Base-by-base conservation (phyloP, 2,797 vertebrate species). In the Anolis apletophallus region DNA sequence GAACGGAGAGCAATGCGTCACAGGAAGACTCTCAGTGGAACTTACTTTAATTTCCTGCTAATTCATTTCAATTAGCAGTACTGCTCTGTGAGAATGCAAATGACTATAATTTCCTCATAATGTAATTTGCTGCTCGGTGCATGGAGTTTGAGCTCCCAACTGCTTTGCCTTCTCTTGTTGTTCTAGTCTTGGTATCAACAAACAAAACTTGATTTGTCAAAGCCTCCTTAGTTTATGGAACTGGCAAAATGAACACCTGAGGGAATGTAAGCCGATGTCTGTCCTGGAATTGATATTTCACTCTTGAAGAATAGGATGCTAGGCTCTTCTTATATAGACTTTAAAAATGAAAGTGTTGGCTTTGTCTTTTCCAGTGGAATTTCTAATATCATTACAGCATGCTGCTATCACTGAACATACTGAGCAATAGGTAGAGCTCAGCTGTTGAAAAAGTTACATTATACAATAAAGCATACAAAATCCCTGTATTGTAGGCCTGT, bases 41-140 rank as follows among this genome's bases (percentile, higher is more conserved):
- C 3, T 21, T 85, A 84, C 36, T 83, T 91, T 90, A 93, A 90
- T 91, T 91, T 86, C 76, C 76, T 89, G 2, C 83, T 93, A 92
- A 92, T 93, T 93, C 52, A 7, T 89, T 87, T 85, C 57, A 85
- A 81, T 93, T 93, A 93, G 80, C 46, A 83, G 1, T 0, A 79
- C 26, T 88, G 52, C 59, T 92, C 92, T 59, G 71, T 84, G 55
- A 90, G 91, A 93, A 92, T 91, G 89, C 3, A 90, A 93, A 90
- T 92, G 0, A 83, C 81, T 90, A 50, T 91, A 88, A 89, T 93
- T 93, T 94, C 0, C 76, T 91, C 76, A 85, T 88, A 77, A 89
- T 74, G 12, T 76, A 91, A 87, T 88, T 74, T 36, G 85, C 83
- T 86, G 78, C 81, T 87, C 88, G 87, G 32, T 89, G 55, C 26